Base-by-base conservation (phyloP, 2,797 vertebrate genomes). In the Mus caroli region DNA sequence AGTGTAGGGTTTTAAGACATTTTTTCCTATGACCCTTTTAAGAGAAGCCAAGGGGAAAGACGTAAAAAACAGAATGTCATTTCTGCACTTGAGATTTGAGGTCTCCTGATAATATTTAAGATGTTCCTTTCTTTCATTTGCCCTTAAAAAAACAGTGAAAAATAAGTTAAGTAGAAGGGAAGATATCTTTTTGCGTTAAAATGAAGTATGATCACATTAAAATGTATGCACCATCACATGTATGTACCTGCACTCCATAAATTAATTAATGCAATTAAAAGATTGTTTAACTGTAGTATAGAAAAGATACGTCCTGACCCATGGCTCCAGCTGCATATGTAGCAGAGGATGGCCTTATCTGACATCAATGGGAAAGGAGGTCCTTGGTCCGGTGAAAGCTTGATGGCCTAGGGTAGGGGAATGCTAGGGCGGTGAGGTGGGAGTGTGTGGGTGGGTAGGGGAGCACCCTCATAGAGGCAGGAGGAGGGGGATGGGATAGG, bases 101-200 rank as follows among this genome's bases (percentile, higher is more conserved):
- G 9, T 86, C 67, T 88, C 40, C 40, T 62, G 20, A 76, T 52
- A 78, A 50, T n/a, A 10, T 40, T 77, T 17, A 75, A 17, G 2
- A 2, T 60, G 46, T 94, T 67, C 6, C 13, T 91, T 88, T 95
- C 83, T 90, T 54, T 91, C 12, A 71, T 80, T 92, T 60, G 24
- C 40, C 40, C 46, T 87, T 50, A n/a, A 50, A 69, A 43, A 43
- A 76, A 7, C 19, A 82, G 71, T 91, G 62, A 89, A 85, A 91
- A 94, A 28, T 64, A 76, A 82, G 60, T 78, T 54, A 69, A 85
- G 31, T 52, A 15, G 93, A 46, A 19, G 8, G 9, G 20, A 19
- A 43, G 56, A 20, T 56, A 17, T 10, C 31, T 5, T 60, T 94
- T 67, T 31, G 64, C 19, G 15, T 92, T 92, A 86, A 95, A 76